A percentile compares a stretch with the other conserved stretches of the same genome.
Conservation (phyloP, 2,113 vertebrate species). For the Hirundichthys speculiger region DNA sequence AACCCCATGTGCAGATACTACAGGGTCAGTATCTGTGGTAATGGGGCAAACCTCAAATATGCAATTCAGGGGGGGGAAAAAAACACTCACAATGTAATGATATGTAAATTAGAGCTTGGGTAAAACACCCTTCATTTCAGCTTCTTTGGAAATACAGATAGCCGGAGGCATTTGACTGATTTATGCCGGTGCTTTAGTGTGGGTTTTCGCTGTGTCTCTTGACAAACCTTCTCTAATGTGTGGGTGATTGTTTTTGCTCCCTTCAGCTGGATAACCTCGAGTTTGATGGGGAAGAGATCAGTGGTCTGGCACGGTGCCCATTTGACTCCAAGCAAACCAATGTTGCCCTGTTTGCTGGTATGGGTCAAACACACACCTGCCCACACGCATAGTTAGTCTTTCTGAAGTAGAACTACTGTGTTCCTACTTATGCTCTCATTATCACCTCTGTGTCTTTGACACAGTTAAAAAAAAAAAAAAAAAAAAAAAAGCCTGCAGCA, state of each 20-base stretch:
- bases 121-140: not conserved
- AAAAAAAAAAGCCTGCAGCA: constrained; percentile 58
- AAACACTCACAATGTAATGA: not conserved
- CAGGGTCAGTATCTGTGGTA: constrained; percentile 81
- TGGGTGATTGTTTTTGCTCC: constrained; percentile 71
- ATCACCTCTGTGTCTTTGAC: constrained; percentile 64
- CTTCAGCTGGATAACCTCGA: constrained; percentile 96
- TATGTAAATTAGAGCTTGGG: not conserved
- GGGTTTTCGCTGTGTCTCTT: constrained; percentile 8
- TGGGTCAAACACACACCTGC: constrained; percentile 67
- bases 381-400: constrained; percentile 30
- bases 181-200: constrained; percentile 12
- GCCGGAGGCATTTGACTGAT: not conserved
- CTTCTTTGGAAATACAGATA: not conserved
- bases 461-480: constrained; percentile 58
- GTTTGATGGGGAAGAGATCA: constrained; percentile 98
- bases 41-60: not conserved
- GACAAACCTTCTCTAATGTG: constrained; percentile 38
- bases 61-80: not conserved
- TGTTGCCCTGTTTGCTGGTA: constrained; percentile 98
- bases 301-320: constrained; percentile 96
- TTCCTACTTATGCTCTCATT: constrained; percentile 62
- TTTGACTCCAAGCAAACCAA: constrained; percentile 99
- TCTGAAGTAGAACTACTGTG: constrained; percentile 45
- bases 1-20: constrained; percentile 99